Evolutionary conservation across 2,888 invertebrate species (phyloP), one percentile per base, ranked within the genome.

Genomic region (Hirtodrosophila cameraria): DNA sequence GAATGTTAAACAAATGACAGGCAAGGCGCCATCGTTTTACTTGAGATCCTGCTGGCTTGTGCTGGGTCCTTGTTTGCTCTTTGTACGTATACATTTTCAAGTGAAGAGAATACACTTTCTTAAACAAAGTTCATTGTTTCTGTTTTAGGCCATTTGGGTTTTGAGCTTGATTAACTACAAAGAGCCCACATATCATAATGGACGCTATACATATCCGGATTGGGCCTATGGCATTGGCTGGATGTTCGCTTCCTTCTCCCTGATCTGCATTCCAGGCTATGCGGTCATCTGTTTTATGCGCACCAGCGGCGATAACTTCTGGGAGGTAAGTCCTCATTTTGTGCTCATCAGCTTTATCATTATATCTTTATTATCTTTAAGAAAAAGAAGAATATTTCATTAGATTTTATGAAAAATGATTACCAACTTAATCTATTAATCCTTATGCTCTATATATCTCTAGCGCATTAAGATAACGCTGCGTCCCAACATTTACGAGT

Each of bases 1-100:
- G 82, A 97, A 97, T 89, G 94, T 97, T 9, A 94, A 96, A 90
- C 96, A 96, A 87, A 97, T 97, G 97, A 97, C 97, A 23, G 97
- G 97, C 75, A 92, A 93, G 25, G 92, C 93, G 52, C 97, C 97
- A 0, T 95, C 95, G 2, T 88, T 94, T 28, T 97, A 97, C 90
- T 95, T 97, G 88, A 94, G 95, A 73, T 94, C 95, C 72, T 97
- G 97, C 88, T 97, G 97, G 97, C 92, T 95, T 52, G 91, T 96
- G 64, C 94, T 95, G 11, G 94, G 96, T 8, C 97, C 97, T 0
- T 92, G 95, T 36, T 91, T 97, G 59, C 94, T 97, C 54, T 92
- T 94, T 90, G 94, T 94, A 91, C 91, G 92, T 58, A 5, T 0
- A 4, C 6, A n/a, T 2, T 7, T 0, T 0, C 2, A 11, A 36